phyloP scores from a whole-genome alignment of 2,113 vertebrate species.

The Calyptommatus sinebrachiatus region DNA sequence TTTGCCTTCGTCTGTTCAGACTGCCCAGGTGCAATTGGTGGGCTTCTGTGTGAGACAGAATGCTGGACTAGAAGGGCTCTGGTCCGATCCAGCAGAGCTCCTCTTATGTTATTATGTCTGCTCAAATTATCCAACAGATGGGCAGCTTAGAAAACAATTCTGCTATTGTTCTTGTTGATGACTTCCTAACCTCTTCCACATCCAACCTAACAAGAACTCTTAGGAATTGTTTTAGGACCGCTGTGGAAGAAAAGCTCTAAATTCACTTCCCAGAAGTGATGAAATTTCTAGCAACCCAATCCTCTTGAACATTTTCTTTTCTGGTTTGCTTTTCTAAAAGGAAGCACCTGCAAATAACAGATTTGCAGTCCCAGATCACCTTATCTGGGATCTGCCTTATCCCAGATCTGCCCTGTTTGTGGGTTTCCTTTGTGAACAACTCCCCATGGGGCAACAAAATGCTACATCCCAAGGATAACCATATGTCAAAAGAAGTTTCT shows the following conservation, averaged over 20 bases:
- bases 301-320: neutral
- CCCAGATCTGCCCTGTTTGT: neutral
- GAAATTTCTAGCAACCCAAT: neutral
- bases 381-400: no score
- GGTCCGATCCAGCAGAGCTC: no score
- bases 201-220: neutral
- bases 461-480: neutral
- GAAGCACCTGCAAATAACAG: neutral
- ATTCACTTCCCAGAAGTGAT: neutral
- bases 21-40: no score
- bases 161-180: neutral
- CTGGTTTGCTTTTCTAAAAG: neutral
- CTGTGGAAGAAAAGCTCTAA: neutral
- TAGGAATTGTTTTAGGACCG: neutral
- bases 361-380: neutral
- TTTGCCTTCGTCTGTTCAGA: no score
- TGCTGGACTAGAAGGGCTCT: no score
- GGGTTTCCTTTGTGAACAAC: neutral
- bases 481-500: neutral
- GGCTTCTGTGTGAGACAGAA: no score
- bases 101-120: no score
- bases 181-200: neutral
- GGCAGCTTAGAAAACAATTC: neutral
- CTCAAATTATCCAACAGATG: neutral
- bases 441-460: neutral